Base-by-base conservation (phyloP, 2,888 invertebrate genomes). In the Willowsia nigromaculata region DNA sequence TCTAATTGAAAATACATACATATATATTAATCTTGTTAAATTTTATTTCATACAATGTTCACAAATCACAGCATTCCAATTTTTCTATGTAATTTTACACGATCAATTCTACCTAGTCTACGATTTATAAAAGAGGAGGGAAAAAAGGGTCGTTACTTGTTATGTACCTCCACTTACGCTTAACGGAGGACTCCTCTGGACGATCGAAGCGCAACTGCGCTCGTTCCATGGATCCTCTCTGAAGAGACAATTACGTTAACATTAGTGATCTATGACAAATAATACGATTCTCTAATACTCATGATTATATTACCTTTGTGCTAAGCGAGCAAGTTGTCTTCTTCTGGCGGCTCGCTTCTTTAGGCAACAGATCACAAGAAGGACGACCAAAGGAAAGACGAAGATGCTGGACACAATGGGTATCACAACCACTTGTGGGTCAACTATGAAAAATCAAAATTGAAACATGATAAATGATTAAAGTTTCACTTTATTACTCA, bases 301-400 rank as follows among this genome's bases (percentile, higher is more conserved):
- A 53, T 53, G 9, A 53, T 53, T 53, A 40, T 18, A 43, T 90
- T 85, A 92, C 92, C 92, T 89, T 85, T 91, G 91, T n/a, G 97
- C 95, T 82, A 97, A 95, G 88, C 97, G 95, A 81, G 97, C 97
- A 89, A 97, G 95, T 93, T 97, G 97, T 85, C 97, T 95, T 13
- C 97, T 97, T 93, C 97, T 94, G 94, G 97, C 97, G 1, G 97
- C 97, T 93, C 97, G 95, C 93, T 97, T 95, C 88, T 97, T 95
- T 91, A 98, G 95, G 93, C 97, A 97, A 94, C 97, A 98, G 93
- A 98, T 97, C 91, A 98, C 96, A 91, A 97, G 95, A 89, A 98
- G 95, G 2, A 97, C 97, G 93, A 98, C 94, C 92, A 98, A 94
- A 53, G 98, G 98, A 93, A 98, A 98, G 88, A 97, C 97, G 93